These are phyloP conservation scores for Parambassis ranga DNA, from an alignment of 2,797 vertebrate species.

Conservation along the genomic window DNA sequence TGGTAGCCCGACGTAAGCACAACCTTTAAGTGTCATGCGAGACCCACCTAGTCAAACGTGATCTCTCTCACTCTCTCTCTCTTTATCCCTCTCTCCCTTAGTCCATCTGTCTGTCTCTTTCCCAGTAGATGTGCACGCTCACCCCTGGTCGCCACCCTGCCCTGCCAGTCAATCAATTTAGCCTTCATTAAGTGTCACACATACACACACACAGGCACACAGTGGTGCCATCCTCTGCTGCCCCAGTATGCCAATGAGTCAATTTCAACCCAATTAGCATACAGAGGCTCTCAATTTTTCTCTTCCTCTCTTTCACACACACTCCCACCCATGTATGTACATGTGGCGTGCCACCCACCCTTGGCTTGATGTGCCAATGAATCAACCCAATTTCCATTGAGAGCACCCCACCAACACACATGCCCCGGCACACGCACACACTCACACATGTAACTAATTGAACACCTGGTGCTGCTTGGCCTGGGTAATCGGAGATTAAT, in stretches of 20 bases:
- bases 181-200: conserved; percentile 43
- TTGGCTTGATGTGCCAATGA: conserved; percentile 41
- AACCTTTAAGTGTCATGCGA: conserved; percentile 35
- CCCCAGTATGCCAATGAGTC: conserved; percentile 34
- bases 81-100: background rate
- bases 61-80: background rate
- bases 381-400: conserved; percentile 42
- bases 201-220: conserved; percentile 10
- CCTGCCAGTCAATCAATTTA: conserved; percentile 51
- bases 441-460: conserved; percentile 39
- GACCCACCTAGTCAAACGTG: conserved; percentile 35
- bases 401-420: background rate
- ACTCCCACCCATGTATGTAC: background rate
- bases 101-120: conserved; percentile 58
- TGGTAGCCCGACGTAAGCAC: conserved; percentile 30
- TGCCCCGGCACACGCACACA: background rate
- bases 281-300: conserved; percentile 1
- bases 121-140: conserved; percentile 19
- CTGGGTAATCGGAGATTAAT: conserved; percentile 64
- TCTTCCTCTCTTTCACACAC: background rate
- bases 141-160: conserved; percentile 1
- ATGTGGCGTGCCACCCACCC: background rate
- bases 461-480: conserved; percentile 66
- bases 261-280: conserved; percentile 53
- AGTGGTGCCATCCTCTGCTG: conserved; percentile 14